Evolutionary conservation across 2,113 vertebrate genomes (phyloP).

Genomic region (Python bivittatus): DNA sequence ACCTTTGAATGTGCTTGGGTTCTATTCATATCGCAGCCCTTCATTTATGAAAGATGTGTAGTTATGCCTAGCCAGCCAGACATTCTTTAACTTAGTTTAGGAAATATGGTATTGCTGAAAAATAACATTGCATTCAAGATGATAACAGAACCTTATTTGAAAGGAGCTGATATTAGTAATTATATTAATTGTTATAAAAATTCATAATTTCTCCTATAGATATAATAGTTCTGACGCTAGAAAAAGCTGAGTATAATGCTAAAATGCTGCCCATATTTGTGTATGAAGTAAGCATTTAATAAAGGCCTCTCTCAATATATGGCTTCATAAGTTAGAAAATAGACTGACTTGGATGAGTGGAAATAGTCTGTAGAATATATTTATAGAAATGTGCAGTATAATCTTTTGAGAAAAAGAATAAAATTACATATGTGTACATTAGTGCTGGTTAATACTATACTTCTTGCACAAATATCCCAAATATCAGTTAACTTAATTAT

Average conservation of each 20-base stretch:
- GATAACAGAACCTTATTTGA: background rate
- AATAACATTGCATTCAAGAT: background rate
- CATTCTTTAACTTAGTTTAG: background rate
- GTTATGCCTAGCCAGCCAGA: background rate
- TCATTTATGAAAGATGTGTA: background rate
- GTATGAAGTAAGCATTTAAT: background rate
- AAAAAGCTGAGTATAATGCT: background rate
- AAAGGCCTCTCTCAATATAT: background rate
- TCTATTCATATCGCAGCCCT: background rate
- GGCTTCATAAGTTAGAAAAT: background rate
- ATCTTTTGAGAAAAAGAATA: background rate
- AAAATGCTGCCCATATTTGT: background rate
- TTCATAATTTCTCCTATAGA: background rate
- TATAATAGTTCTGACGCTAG: background rate
- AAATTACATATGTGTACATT: background rate
- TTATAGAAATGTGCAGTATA: background rate
- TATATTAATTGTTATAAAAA: background rate
- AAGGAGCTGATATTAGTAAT: background rate
- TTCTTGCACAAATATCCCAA: background rate
- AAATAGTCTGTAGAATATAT: background rate
- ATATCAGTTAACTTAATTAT: background rate
- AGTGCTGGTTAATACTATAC: background rate
- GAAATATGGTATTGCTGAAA: background rate
- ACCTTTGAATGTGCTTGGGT: background rate
- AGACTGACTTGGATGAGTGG: background rate